Conservation (phyloP, 2,113 vertebrate genomes). For the Oxygymnocypris stewartii region DNA sequence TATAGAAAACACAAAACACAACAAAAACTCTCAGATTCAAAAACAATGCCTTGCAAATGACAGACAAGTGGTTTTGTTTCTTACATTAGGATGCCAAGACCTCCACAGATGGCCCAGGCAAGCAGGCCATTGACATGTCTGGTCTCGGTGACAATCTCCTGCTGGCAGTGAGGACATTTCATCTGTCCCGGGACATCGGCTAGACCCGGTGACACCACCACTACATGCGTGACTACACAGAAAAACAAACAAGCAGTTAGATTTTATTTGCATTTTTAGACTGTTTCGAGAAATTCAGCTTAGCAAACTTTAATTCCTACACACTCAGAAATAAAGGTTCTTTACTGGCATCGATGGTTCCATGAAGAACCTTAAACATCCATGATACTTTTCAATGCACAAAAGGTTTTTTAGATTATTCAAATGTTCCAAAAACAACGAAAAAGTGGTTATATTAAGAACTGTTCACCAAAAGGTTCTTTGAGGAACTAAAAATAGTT, state of each 20-base stretch:
- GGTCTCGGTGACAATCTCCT: slow-evolving; percentile 41
- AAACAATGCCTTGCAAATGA: not conserved
- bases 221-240: not conserved
- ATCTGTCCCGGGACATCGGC: slow-evolving; percentile 11
- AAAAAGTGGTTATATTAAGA: too few species aligned
- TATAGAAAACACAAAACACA: too few species aligned
- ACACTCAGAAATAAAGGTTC: too few species aligned
- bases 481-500: too few species aligned
- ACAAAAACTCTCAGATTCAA: not conserved
- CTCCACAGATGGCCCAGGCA: slow-evolving; percentile 66
- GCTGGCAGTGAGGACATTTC: slow-evolving; percentile 33
- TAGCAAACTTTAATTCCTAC: too few species aligned
- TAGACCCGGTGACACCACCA: not conserved
- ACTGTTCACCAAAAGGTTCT: not conserved
- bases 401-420: too few species aligned
- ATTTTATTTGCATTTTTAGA: not conserved
- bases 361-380: too few species aligned
- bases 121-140: slow-evolving; percentile 58
- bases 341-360: too few species aligned
- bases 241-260: not conserved
- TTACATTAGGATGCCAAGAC: slow-evolving; percentile 48
- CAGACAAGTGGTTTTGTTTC: not conserved
- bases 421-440: too few species aligned
- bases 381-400: not conserved
- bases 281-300: too few species aligned